Evolutionary conservation across 2,888 invertebrate species (phyloP).

Genomic region (Helleia helle): DNA sequence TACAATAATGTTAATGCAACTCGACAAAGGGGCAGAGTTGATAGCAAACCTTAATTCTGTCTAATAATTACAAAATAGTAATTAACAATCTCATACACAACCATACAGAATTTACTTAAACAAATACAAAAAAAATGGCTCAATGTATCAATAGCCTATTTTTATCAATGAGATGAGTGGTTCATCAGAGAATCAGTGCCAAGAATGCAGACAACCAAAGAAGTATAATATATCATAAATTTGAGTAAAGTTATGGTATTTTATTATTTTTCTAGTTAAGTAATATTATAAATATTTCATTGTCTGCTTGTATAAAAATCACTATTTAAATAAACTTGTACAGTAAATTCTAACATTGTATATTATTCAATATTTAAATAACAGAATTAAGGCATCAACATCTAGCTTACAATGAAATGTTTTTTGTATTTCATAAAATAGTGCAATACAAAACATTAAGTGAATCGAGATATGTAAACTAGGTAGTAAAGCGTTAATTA

Average conservation of each 20-base stretch:
- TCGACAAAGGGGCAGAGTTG: not conserved
- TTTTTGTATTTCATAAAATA: conserved; percentile 22
- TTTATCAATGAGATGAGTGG: too few relatives aligned
- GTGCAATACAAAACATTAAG: conserved; percentile 48
- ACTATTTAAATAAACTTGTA: too few relatives aligned
- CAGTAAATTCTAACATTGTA: too few relatives aligned
- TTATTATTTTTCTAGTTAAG: too few relatives aligned
- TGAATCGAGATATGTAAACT: conserved; percentile 18
- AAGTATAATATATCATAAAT: not conserved
- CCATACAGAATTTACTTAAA: not conserved
- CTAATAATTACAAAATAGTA: not conserved
- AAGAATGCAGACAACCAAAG: too few relatives aligned
- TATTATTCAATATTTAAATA: not conserved
- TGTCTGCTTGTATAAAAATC: too few relatives aligned
- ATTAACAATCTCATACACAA: not conserved
- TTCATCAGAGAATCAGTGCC: too few relatives aligned
- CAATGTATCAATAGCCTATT: too few relatives aligned
- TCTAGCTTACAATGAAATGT: not conserved
- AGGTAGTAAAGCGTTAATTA: conserved; percentile 65
- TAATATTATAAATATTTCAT: too few relatives aligned
- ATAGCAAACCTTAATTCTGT: not conserved
- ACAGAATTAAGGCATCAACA: conserved; percentile 6
- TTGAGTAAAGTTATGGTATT: too few relatives aligned
- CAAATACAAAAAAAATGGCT: not conserved
- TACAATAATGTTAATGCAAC: not conserved